Base-by-base conservation (phyloP, 2,797 vertebrate genomes). In the Danio tinwini region DNA sequence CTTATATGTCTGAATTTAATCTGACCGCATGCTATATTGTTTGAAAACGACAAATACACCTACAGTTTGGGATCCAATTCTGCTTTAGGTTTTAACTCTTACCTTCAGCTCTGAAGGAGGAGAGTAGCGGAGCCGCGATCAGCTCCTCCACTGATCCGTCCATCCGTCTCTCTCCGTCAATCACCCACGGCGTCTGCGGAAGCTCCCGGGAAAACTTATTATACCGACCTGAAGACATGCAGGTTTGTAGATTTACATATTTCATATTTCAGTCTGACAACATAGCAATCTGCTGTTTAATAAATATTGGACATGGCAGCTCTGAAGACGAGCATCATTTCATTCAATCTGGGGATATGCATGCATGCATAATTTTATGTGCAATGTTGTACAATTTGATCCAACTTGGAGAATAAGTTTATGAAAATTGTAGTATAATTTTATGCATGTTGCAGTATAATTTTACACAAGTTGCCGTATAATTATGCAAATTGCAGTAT, bases 141-240 rank as follows among this genome's bases (percentile, higher is more conserved):
- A 99, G 89, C 90, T 99, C 98, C 91, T 99, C 98, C 87, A 99
- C 98, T 0, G 98, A 99, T 29, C 97, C 98, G 76, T 99, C 97
- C 95, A 99, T 95, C 86, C 96, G 96, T 84, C 98, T 86, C 90
- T 99, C 96, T 5, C 98, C 98, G n/a, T 97, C 96, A 61, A 99
- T 99, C 87, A 99, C 91, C 98, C 98, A 99, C 40, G 98, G 98
- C n/a, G 98, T 99, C 90, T 99, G 98, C 56, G 98, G 97, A 74
- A 99, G 94, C 73, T 91, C 95, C 84, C 98, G 96, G 4, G 95
- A 96, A 75, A 96, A 99, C 93, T 99, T 99, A 89, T 99, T 99
- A 87, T 99, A 99, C 74, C 98, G 93, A 45, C 98, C 98, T 99
- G 88, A 11, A 19, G 19, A 56, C 11, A 67, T 11, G 65, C 5